These are phyloP conservation scores for Lordiphosa clarofinis DNA, from an alignment of 1,140 invertebrate genomes.

Conservation along the genomic window DNA sequence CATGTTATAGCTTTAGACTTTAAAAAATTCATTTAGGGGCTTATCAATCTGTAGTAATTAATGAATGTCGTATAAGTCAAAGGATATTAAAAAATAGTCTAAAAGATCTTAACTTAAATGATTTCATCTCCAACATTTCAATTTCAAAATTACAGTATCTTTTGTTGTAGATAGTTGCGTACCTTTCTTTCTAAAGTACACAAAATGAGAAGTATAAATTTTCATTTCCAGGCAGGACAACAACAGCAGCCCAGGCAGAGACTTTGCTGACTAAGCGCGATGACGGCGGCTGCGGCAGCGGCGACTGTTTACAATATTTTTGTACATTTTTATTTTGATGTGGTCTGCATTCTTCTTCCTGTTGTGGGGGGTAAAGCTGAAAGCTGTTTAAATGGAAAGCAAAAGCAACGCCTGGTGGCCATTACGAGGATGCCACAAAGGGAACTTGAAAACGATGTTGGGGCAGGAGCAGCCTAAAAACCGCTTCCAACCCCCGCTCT, in stretches of 20 bases:
- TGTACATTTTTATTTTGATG: slow-evolving; percentile 52
- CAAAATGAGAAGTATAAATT: slow-evolving; percentile 43
- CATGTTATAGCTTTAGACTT: no score
- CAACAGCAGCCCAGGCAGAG: no score
- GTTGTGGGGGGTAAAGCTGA: slow-evolving; percentile 33
- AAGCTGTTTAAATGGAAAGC: slow-evolving; percentile 66
- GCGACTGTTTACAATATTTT: slow-evolving; percentile 56
- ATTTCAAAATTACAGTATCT: neutral
- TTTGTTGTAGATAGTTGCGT: slow-evolving; percentile 32
- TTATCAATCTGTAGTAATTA: no score
- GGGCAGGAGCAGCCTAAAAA: slow-evolving; percentile 29
- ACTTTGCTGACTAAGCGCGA: no score
- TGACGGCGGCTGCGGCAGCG: slow-evolving; percentile 41
- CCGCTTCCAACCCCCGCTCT: slow-evolving; percentile 12
- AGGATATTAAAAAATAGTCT: no score
- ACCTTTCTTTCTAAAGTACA: slow-evolving; percentile 25
- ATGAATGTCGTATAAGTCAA: no score
- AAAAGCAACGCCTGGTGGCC: slow-evolving; percentile 60
- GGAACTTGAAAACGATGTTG: slow-evolving; percentile 15
- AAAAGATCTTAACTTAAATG: slow-evolving; percentile 25
- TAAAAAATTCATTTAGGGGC: no score
- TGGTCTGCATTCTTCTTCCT: slow-evolving; percentile 42
- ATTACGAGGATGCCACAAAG: slow-evolving; percentile 57
- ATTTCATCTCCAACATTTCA: slow-evolving; percentile 21
- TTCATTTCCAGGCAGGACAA: slow-evolving; percentile 32